Evolutionary conservation across 2,797 vertebrate species (phyloP).

Genomic region (Pterois miles): DNA sequence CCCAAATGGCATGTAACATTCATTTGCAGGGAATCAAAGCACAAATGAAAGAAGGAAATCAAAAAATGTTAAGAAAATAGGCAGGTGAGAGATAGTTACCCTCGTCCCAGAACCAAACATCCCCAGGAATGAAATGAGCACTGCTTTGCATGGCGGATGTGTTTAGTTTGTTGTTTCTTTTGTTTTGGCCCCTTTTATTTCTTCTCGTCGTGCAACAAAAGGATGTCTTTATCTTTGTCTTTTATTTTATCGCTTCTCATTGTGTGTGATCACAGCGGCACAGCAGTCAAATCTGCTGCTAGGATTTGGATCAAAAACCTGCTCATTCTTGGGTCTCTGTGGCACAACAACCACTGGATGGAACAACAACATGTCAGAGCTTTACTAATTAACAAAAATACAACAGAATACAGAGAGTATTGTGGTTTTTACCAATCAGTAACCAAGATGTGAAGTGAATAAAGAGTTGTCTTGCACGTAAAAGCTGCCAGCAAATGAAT

Average conservation of each 20-base stretch:
- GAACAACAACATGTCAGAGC: conserved; percentile 25
- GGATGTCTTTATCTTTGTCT: conserved; percentile 44
- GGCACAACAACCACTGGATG: conserved; percentile 26
- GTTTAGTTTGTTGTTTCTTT: conserved; percentile 35
- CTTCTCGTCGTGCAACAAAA: conserved; percentile 23
- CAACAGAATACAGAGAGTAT: conserved; percentile 30
- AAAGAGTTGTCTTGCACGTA: neutral
- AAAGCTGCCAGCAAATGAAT: too few relatives aligned
- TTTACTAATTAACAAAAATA: conserved; percentile 31
- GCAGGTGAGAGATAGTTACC: neutral
- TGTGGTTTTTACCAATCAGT: conserved; percentile 32
- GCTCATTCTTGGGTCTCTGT: conserved; percentile 21
- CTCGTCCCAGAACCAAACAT: neutral
- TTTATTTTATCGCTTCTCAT: conserved; percentile 49
- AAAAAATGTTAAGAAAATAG: neutral
- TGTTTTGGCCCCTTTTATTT: conserved; percentile 11
- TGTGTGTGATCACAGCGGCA: conserved; percentile 52
- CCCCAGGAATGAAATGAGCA: conserved; percentile 3
- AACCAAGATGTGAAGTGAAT: conserved; percentile 22
- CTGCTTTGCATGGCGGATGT: conserved; percentile 1
- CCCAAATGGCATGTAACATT: neutral
- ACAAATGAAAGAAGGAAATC: neutral
- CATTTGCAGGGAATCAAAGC: neutral
- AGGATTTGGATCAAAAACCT: conserved; percentile 25
- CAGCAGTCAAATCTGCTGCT: conserved; percentile 26